A percentile compares a stretch with the other conserved stretches of the same genome.
These are phyloP conservation scores for Tipula confusa DNA, from an alignment of 2,888 invertebrate genomes.

Conservation along the genomic window DNA sequence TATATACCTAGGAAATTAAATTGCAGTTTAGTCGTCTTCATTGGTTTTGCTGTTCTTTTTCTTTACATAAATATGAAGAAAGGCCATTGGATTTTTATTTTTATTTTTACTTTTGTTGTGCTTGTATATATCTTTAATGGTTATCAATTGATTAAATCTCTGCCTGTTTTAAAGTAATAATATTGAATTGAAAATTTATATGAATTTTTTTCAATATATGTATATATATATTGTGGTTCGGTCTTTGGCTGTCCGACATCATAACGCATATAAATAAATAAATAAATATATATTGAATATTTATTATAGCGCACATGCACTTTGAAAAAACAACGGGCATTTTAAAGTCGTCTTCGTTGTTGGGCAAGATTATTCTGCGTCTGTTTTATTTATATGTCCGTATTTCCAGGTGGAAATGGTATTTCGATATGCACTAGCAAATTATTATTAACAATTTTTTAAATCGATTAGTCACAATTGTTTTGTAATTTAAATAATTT, in stretches of 20 bases:
- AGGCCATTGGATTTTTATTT: neutral
- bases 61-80: neutral
- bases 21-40: neutral
- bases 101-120: neutral
- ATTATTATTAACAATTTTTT: neutral
- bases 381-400: neutral
- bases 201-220: neutral
- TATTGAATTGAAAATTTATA: neutral
- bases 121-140: neutral
- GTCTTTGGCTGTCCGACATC: too few species aligned
- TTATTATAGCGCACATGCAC: too few species aligned
- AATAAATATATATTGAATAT: too few species aligned
- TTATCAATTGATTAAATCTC: neutral
- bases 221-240: neutral
- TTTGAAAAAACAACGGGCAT: too few species aligned
- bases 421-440: neutral
- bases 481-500: neutral
- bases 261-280: too few species aligned
- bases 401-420: neutral
- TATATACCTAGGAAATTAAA: neutral
- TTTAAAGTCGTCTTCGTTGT: too few species aligned
- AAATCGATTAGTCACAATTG: neutral
- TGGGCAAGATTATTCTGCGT: too few species aligned
- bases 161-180: neutral
- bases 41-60: neutral